Evolutionary conservation across 2,888 invertebrate genomes (phyloP).

Genomic region (Temnothorax unifasciatus): DNA sequence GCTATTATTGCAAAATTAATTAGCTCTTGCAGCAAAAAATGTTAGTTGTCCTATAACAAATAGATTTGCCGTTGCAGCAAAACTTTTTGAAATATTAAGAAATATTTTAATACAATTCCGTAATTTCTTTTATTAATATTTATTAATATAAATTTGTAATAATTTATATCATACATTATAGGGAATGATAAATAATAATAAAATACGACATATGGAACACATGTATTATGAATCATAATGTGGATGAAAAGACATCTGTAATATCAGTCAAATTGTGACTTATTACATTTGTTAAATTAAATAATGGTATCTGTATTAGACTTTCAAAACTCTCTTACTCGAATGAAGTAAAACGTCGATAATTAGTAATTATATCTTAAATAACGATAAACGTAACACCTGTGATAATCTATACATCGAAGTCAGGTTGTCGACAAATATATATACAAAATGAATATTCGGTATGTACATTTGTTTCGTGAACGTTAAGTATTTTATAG

Average conservation of each 20-base stretch:
- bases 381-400: neutral
- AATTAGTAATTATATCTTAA: neutral
- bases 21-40: too few species aligned
- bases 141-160: neutral
- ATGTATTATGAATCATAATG: neutral
- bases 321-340: neutral
- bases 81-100: neutral
- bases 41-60: too few species aligned
- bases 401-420: neutral
- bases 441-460: neutral
- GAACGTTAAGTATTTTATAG: neutral
- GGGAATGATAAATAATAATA: neutral
- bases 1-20: too few species aligned
- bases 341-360: neutral
- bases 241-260: neutral
- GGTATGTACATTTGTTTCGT: neutral
- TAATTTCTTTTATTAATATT: neutral
- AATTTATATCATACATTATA: neutral
- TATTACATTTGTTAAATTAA: neutral
- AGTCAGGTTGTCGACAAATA: neutral
- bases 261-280: neutral
- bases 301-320: neutral
- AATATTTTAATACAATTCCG: neutral
- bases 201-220: neutral
- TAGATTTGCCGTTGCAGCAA: too few species aligned